Evolutionary conservation across 2,797 vertebrate genomes (phyloP), one percentile per base, ranked within the genome.

Genomic region (Pagetopsis macropterus): DNA sequence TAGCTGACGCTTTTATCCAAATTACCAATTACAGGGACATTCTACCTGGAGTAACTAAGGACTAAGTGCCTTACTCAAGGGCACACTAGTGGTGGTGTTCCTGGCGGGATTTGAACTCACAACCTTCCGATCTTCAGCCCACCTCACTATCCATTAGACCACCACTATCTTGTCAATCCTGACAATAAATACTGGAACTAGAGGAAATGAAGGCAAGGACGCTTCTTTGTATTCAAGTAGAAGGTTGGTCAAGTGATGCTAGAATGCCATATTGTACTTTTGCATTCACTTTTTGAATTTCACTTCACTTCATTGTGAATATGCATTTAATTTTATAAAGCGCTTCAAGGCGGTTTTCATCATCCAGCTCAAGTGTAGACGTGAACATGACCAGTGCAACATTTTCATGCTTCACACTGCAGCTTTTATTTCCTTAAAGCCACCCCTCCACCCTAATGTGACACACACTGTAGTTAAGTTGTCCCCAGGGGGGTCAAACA

Each of bases 241-340:
- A 16, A 40, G 17, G 58, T 33, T 23, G 40, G 14, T 37, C 64
- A 57, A 65, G 60, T 81, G 19, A 49, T 31, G 63, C 10, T 37
- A 49, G 41, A 67, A 21, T 55, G 49, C 6, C 5, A n/a, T 65
- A 71, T 64, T 19, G 17, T 21, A 63, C 14, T 33, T 15, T 37
- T 48, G 31, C 41, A 44, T 63, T 68, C 43, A 41, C 44, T 41
- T 49, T 37, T 7, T 67, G 60, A 80, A 74, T 79, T 73, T 45
- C 37, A 33, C 46, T 56, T 17, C 70, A 56, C 21, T 27, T 75
- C 74, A 33, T 69, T 82, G 86, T 88, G 83, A 92, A 92, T 89
- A 91, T 90, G 89, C 84, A 82, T 91, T 87, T 59, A 78, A 69
- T 92, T 90, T 87, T 81, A 90, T 65, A 87, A 90, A 83, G 87